A percentile compares a stretch with the other conserved stretches of the same genome.
These are phyloP conservation scores for Drosophila dunni DNA, from an alignment of 1,140 invertebrate species.

Conservation along the genomic window DNA sequence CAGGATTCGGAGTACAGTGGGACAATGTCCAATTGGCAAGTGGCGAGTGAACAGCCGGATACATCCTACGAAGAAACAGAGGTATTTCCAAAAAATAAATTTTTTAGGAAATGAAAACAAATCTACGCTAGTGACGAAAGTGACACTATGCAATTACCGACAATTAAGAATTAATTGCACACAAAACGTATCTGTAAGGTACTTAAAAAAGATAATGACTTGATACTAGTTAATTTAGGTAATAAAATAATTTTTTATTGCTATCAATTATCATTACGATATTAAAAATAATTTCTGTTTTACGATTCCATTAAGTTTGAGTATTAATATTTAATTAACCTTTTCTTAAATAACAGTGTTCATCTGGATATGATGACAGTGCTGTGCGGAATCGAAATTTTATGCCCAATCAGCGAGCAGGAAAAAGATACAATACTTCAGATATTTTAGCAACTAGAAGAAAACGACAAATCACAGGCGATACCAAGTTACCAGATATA, in stretches of 20 bases:
- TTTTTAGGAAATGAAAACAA: neutral
- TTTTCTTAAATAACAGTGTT: neutral
- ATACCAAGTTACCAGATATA: slow-evolving; percentile 35
- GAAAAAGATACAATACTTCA: neutral
- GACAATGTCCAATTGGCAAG: neutral
- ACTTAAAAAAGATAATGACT: too few relatives aligned
- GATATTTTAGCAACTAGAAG: neutral
- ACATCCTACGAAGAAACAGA: slow-evolving; percentile 15
- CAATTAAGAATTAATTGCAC: too few relatives aligned
- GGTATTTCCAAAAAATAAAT: slow-evolving; percentile 3
- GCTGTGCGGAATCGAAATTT: neutral
- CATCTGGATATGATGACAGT: slow-evolving; percentile 1
- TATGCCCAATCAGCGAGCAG: neutral
- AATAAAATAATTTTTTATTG: too few relatives aligned
- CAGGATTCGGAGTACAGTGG: slow-evolving; percentile 4
- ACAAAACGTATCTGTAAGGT: too few relatives aligned
- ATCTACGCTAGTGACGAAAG: too few relatives aligned
- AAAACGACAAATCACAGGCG: slow-evolving; percentile 1
- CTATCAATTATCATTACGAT: too few relatives aligned
- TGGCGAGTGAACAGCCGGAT: neutral
- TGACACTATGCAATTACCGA: too few relatives aligned
- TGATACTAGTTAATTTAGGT: too few relatives aligned
- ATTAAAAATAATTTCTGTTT: too few relatives aligned
- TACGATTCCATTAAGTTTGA: too few relatives aligned
- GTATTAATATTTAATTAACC: neutral